Evolutionary conservation across 2,888 invertebrate genomes (phyloP), one percentile per base, ranked within the genome.

Genomic region (Cephus spinipes): DNA sequence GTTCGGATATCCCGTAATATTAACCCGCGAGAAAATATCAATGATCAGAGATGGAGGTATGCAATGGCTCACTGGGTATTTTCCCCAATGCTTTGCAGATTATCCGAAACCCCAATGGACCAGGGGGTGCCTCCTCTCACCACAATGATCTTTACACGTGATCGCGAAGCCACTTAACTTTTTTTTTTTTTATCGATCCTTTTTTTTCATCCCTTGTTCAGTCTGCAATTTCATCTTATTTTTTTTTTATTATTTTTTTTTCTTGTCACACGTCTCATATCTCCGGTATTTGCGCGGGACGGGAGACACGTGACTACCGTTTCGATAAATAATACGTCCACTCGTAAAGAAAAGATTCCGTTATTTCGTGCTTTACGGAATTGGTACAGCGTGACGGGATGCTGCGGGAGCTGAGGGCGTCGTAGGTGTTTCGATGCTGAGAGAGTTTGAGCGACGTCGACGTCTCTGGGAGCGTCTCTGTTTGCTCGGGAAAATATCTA

Each of bases 321-420:
- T 34, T 69, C 69, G 71, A 30, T 71, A 31, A 33, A 68, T 75
- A 75, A 76, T 76, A 55, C 23, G 55, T 23, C 23, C 6, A 36
- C 76, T 34, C 36, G 23, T 71, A 15, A 15, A 78, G 78, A 79
- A 78, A 74, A 79, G 78, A 74, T 79, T 80, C 73, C 79, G 81
- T 83, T 85, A 82, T 83, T 85, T 83, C 80, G 83, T 81, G 82
- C 85, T 80, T 81, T 81, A 77, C 81, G 82, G 9, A 85, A 83
- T 85, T 85, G 86, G 84, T 85, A 81, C 83, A 78, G 80, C 81
- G 85, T 2, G 55, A 9, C 40, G 23, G 23, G 40, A 23, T 9
- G 40, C 23, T 23, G 23, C 23, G 4, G 9, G 23, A 2, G 23
- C 23, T 23, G 1, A 15, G 23, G 23, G 0, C 40, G 15, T 40